Base-by-base conservation (phyloP, 2,797 vertebrate species). In the Anas bahamensis region DNA sequence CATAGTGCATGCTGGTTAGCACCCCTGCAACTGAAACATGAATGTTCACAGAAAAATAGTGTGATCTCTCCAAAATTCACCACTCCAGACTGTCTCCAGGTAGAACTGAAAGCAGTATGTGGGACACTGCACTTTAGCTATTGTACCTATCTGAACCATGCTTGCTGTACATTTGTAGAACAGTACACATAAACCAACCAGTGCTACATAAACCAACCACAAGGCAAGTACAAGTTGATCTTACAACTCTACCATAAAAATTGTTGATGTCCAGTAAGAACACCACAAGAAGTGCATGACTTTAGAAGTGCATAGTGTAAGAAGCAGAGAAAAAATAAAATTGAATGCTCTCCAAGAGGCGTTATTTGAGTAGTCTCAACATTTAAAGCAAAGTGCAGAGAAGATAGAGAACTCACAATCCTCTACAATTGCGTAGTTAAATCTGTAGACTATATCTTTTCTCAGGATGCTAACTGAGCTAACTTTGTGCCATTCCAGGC, bases 11-110 rank as follows among this genome's bases (percentile, higher is more conserved):
- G 23, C 11, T 42, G 18, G 2, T 52, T 52, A 48, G 4, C 23
- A 78, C 3, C 10, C 4, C 13, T 42, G 23, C 23, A 52, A 31
- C 1, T 12, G 46, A 75, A 70, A 59, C 2, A 0, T 42, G n/a
- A 14, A 5, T 48, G 48, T 41, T 23, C 10, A 13, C 28, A 65
- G 23, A 83, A 28, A 17, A 83, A 55, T 7, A 29, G 8, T 29
- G 9, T 1, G 3, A 5, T 46, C 21, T 69, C 70, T 52, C 12
- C 9, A 23, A 71, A 61, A 19, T 41, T 80, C 55, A 44, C 17
- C 16, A 11, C 17, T 24, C 31, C 28, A 23, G n/a, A 13, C 17
- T 7, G 3, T 16, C 22, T 55, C 22, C 37, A 74, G 33, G 24
- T 22, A 17, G 6, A 31, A 31, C 13, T 28, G 31, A 37, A 41